A percentile compares a stretch with the other conserved stretches of the same genome.
Conservation (phyloP, 2,113 vertebrate genomes). For the Haemorhous mexicanus region DNA sequence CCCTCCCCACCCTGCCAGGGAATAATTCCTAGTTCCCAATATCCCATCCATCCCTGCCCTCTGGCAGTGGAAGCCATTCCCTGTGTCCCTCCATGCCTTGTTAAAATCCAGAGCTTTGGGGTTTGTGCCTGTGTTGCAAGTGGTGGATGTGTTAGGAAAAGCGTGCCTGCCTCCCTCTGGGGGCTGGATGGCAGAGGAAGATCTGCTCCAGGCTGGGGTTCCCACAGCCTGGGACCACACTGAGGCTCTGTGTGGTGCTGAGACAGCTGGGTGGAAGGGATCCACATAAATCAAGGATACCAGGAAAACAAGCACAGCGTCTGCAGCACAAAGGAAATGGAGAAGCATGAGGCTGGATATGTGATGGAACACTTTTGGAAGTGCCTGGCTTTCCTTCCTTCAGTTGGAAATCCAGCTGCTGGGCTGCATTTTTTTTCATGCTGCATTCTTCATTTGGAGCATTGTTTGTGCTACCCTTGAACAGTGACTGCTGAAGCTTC, state of each 20-base stretch:
- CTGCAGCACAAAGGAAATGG: background rate
- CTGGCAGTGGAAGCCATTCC: background rate
- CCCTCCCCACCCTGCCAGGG: rapidly evolving
- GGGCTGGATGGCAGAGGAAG: background rate
- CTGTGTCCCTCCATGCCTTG: background rate
- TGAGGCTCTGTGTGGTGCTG: no score
- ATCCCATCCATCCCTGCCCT: background rate
- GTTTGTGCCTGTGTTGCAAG: rapidly evolving
- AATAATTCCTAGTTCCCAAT: background rate
- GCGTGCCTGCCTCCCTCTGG: rapidly evolving
- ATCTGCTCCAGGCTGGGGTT: background rate
- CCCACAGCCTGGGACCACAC: background rate
- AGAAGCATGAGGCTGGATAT: background rate
- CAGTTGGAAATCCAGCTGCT: background rate
- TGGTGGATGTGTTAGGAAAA: background rate
- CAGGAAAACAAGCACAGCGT: background rate
- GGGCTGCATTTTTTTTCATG: background rate
- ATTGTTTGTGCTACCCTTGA: background rate
- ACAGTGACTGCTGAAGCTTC: background rate
- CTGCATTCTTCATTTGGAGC: background rate
- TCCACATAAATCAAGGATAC: background rate
- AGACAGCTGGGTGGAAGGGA: background rate
- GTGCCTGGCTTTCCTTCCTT: background rate
- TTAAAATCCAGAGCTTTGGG: background rate
- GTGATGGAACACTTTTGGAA: background rate